Evolutionary conservation across 2,797 vertebrate genomes (phyloP).

Genomic region (Cryptoblepharus egeriae): DNA sequence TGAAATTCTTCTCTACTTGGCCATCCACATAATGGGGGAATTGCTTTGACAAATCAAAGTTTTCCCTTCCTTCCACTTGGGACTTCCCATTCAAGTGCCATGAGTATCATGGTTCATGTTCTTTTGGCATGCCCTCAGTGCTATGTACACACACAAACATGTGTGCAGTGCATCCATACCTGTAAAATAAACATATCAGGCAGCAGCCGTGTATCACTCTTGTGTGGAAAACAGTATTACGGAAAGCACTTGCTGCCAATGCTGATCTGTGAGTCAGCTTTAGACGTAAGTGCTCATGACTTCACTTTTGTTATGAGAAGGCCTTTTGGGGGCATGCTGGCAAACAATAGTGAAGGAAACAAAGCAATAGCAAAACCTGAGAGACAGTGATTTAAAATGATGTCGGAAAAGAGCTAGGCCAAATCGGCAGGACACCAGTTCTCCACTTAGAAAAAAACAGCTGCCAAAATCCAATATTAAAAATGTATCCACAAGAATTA

Average conservation of each 20-base stretch:
- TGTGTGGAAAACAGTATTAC: neutral
- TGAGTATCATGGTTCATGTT: too few relatives aligned
- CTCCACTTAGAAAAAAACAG: neutral
- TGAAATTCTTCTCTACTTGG: too few relatives aligned
- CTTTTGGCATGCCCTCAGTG: too few relatives aligned
- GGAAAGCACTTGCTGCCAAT: neutral
- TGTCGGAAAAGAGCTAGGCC: neutral
- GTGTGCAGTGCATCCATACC: too few relatives aligned
- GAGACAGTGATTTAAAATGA: neutral
- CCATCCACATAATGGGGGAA: too few relatives aligned
- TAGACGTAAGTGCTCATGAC: neutral
- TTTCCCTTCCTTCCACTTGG: too few relatives aligned
- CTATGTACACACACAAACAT: too few relatives aligned
- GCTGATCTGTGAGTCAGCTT: neutral
- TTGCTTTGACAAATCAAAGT: too few relatives aligned
- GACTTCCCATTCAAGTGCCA: too few relatives aligned
- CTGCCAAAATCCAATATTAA: neutral
- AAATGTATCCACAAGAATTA: neutral
- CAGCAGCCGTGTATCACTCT: neutral
- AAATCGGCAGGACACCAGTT: neutral
- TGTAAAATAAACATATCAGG: too few relatives aligned
- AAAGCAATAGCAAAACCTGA: neutral
- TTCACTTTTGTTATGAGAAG: neutral
- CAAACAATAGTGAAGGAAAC: neutral
- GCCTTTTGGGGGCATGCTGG: neutral